Conservation (phyloP, 1,140 invertebrate species). For the Drosophila parabipectinata region DNA sequence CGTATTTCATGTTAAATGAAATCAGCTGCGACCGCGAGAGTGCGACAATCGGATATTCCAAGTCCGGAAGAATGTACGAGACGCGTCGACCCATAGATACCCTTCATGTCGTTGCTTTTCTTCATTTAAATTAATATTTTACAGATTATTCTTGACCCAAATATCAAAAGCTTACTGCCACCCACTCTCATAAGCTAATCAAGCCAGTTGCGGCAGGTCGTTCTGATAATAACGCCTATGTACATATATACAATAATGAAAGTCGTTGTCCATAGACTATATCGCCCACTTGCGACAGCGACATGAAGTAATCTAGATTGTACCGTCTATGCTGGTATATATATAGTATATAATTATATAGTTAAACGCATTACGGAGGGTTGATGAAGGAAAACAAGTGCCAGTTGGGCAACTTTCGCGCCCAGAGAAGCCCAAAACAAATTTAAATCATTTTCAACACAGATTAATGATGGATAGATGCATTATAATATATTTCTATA, state of each 20-base stretch:
- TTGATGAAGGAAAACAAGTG: not conserved
- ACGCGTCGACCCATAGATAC: not conserved
- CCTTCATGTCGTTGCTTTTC: not conserved
- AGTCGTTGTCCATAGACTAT: not conserved
- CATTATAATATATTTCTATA: too few species aligned
- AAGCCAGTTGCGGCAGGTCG: constrained; percentile 42
- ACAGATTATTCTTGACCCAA: not conserved
- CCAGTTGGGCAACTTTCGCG: not conserved
- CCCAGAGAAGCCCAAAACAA: not conserved
- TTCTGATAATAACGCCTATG: not conserved
- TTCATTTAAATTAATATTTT: not conserved
- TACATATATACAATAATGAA: too few species aligned
- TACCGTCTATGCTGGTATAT: not conserved
- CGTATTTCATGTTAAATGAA: constrained; percentile 1
- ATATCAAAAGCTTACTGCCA: not conserved
- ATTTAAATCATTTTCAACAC: not conserved
- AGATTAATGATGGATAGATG: not conserved
- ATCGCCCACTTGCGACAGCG: constrained; percentile 33
- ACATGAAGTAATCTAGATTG: constrained; percentile 23
- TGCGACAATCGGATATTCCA: not conserved
- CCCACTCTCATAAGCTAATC: not conserved
- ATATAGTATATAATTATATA: not conserved
- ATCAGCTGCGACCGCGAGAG: constrained; percentile 5
- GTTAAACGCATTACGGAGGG: not conserved
- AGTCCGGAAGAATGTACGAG: not conserved